Evolutionary conservation across 2,797 vertebrate genomes (phyloP).

Genomic region (Periophthalmus magnuspinnatus): DNA sequence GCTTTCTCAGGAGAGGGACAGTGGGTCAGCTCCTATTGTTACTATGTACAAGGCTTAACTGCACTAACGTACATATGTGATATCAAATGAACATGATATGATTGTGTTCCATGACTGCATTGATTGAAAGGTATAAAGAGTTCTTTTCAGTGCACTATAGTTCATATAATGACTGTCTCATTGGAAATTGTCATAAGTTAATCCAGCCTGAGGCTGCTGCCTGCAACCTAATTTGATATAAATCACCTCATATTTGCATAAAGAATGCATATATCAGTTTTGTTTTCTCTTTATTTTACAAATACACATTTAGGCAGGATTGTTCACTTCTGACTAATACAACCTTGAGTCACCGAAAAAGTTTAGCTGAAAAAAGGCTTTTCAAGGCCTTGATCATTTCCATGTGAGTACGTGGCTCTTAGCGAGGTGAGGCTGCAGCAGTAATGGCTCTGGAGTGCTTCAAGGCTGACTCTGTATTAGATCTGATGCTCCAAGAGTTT

Average conservation of each 20-base stretch:
- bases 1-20: background rate
- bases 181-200: constrained; percentile 31
- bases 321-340: constrained; percentile 1
- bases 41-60: background rate
- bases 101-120: background rate
- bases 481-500: constrained; percentile 43
- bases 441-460: constrained; percentile 42
- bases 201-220: constrained; percentile 28
- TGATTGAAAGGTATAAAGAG: background rate
- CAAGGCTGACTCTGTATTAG: constrained; percentile 45
- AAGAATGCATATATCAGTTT: background rate
- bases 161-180: constrained; percentile 7
- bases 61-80: background rate
- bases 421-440: constrained; percentile 56
- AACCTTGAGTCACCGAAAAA: constrained; percentile 31
- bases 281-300: background rate
- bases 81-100: background rate
- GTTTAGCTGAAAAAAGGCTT: constrained; percentile 33
- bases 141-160: background rate
- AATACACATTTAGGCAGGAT: background rate
- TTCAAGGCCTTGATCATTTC: constrained; percentile 43
- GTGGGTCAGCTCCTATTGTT: background rate
- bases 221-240: constrained; percentile 33
- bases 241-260: constrained; percentile 15
- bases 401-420: constrained; percentile 56